Percentiles rank a stretch among this genome's conserved stretches.
Conservation (phyloP, 2,888 invertebrate genomes). For the Phengaris alcon region DNA sequence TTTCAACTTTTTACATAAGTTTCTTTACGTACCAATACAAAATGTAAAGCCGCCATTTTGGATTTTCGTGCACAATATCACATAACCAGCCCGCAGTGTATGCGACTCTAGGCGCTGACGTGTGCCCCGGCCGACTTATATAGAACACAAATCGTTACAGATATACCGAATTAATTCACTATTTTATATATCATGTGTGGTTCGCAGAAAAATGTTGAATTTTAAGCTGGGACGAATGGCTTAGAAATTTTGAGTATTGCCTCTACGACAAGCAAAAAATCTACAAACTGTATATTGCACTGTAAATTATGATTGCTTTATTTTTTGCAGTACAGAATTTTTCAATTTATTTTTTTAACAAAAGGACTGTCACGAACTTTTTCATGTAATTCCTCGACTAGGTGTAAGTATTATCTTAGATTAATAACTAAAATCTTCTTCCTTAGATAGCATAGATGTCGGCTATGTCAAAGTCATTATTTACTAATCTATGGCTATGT, state of each 20-base stretch:
- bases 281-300: no score
- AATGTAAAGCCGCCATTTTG: slow-evolving; percentile 43
- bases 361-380: no score
- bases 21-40: slow-evolving; percentile 42
- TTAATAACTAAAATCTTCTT: no score
- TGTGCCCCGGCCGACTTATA: slow-evolving; percentile 41
- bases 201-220: background rate
- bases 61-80: slow-evolving; percentile 47
- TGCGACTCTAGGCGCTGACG: slow-evolving; percentile 39
- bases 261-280: background rate
- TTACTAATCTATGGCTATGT: no score
- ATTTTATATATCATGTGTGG: slow-evolving; percentile 5
- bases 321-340: no score
- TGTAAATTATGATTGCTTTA: no score
- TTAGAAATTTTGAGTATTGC: background rate
- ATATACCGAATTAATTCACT: slow-evolving; percentile 23
- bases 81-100: slow-evolving; percentile 43
- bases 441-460: no score
- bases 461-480: no score
- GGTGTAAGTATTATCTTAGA: no score
- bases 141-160: slow-evolving; percentile 38
- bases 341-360: no score
- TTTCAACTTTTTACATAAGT: background rate
- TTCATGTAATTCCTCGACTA: no score
- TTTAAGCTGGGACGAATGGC: background rate